These are phyloP conservation scores for Eulimnadia texana DNA, from an alignment of 1,140 invertebrate genomes.

Conservation along the genomic window DNA sequence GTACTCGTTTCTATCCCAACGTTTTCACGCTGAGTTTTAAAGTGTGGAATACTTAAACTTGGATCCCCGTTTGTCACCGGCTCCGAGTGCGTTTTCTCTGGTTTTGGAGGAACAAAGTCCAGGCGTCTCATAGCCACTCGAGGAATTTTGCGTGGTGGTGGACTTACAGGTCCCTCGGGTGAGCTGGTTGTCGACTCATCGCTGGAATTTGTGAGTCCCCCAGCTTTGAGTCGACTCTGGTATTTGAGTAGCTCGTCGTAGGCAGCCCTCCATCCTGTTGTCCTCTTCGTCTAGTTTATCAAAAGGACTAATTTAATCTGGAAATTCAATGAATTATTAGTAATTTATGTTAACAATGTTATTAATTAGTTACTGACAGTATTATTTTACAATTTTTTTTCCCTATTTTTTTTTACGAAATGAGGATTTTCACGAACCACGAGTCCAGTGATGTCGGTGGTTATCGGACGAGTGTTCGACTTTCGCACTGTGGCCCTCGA, in stretches of 20 bases:
- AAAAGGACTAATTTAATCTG: too few relatives aligned
- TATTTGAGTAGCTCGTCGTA: conserved; percentile 56
- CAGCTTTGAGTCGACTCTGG: conserved; percentile 27
- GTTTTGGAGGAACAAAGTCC: not conserved
- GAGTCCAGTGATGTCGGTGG: not conserved
- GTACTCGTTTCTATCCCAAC: too few relatives aligned
- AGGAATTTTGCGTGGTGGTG: not conserved
- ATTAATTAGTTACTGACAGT: too few relatives aligned
- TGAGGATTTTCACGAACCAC: not conserved
- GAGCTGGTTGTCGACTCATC: not conserved
- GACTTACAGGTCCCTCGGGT: not conserved
- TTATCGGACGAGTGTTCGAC: conserved; percentile 52
- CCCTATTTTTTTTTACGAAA: not conserved
- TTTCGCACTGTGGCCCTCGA: conserved; percentile 51
- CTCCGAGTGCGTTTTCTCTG: too few relatives aligned
- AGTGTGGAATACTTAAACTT: too few relatives aligned
- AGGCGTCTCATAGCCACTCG: not conserved
- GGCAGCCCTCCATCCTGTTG: conserved; percentile 48
- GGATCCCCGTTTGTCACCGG: too few relatives aligned
- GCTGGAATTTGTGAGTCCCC: not conserved
- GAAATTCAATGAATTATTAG: too few relatives aligned
- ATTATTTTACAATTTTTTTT: too few relatives aligned
- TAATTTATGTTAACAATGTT: too few relatives aligned
- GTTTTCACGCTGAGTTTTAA: too few relatives aligned
- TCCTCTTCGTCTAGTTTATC: conserved; percentile 27